A percentile compares a stretch with the other conserved stretches of the same genome.
phyloP scores from a whole-genome alignment of 2,797 vertebrate genomes.

The Linurgus olivaceus region DNA sequence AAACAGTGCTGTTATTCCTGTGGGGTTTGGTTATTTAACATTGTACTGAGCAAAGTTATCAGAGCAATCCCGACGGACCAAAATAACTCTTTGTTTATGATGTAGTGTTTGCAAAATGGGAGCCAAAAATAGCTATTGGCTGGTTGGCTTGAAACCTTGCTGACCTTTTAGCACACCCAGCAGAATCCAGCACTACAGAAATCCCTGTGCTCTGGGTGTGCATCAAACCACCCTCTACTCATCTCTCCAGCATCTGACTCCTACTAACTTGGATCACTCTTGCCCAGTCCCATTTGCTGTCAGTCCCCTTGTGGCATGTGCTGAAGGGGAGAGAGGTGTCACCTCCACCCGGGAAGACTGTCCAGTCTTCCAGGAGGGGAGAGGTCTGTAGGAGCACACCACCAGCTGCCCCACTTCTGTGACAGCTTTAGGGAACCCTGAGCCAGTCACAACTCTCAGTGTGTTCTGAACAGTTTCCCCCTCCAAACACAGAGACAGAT shows the following conservation, averaged over 20 bases:
- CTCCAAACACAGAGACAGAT: background rate
- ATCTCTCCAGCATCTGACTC: background rate
- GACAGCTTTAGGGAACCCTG: background rate
- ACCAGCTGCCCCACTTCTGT: background rate
- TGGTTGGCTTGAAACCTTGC: slow-evolving; percentile 11
- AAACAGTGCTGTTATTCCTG: slow-evolving; percentile 25
- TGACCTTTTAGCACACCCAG: slow-evolving; percentile 48
- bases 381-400: background rate
- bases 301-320: background rate
- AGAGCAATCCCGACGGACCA: background rate
- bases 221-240: background rate
- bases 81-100: slow-evolving; percentile 63
- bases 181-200: background rate
- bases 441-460: background rate
- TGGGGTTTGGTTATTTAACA: slow-evolving; percentile 55
- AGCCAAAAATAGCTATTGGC: slow-evolving; percentile 57
- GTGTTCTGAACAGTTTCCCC: background rate
- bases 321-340: background rate
- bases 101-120: slow-evolving; percentile 25
- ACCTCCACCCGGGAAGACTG: background rate
- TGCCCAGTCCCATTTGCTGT: background rate
- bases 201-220: background rate
- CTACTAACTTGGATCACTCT: background rate
- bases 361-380: background rate
- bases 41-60: slow-evolving; percentile 53